Evolutionary conservation across 2,113 vertebrate species (phyloP).

Genomic region (Micromys minutus): DNA sequence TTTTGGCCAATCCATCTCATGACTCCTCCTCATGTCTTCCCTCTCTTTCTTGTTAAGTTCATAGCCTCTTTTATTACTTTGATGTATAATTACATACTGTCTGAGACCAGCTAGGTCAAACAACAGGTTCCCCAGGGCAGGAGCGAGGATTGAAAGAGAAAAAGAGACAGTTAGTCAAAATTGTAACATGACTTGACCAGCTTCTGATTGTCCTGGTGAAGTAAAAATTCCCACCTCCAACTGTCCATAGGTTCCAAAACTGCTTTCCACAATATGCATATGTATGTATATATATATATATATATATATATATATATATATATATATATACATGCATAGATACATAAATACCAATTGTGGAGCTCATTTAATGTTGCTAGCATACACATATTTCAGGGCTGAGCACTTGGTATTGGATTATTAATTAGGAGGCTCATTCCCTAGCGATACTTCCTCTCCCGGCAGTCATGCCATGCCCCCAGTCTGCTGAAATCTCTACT

Average conservation of each 20-base stretch:
- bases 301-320: neutral
- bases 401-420: neutral
- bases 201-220: no score
- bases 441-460: neutral
- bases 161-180: no score
- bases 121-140: no score
- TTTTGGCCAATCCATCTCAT: neutral
- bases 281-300: no score
- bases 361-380: neutral
- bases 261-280: no score
- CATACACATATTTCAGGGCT: neutral
- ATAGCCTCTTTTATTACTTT: neutral
- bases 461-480: neutral
- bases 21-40: neutral
- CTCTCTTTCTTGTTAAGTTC: neutral
- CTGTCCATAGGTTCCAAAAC: no score
- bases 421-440: neutral
- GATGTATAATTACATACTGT: no score
- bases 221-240: no score
- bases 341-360: neutral
- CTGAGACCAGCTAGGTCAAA: no score
- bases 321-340: neutral
- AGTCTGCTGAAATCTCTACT: neutral
- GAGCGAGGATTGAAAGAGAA: no score
- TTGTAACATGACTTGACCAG: no score